A percentile compares a stretch with the other conserved stretches of the same genome.
Evolutionary conservation across 2,888 invertebrate genomes (phyloP).

Genomic region (Dastarcus helophoroides): DNA sequence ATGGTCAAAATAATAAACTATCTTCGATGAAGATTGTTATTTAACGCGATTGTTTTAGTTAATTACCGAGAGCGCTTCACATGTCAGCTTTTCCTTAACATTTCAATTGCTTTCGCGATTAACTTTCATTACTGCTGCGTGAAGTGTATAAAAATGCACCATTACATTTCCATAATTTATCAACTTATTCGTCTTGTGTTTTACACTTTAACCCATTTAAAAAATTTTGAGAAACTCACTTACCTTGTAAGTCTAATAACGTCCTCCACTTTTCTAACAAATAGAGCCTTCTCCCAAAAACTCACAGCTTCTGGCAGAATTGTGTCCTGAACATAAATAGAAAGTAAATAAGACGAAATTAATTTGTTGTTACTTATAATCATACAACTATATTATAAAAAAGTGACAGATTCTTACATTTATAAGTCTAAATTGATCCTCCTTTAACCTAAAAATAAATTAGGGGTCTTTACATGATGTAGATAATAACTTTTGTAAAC

Average conservation of each 20-base stretch:
- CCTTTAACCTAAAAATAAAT: constrained; percentile 53
- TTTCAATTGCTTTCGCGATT: too few relatives aligned
- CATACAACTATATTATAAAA: too few relatives aligned
- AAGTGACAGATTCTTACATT: constrained; percentile 65
- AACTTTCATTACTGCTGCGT: too few relatives aligned
- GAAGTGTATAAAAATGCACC: constrained; percentile 1
- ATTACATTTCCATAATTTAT: neutral
- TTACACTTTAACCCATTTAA: constrained; percentile 3
- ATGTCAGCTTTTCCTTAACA: too few relatives aligned
- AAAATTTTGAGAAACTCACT: constrained; percentile 21
- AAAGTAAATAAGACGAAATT: constrained; percentile 8
- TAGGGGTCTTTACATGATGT: neutral
- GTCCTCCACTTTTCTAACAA: constrained; percentile 75
- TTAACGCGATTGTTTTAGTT: too few relatives aligned
- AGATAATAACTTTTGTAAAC: constrained; percentile 10
- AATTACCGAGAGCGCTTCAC: too few relatives aligned
- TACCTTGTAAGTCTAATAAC: constrained; percentile 84
- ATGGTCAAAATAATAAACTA: too few relatives aligned
- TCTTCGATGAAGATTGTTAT: too few relatives aligned
- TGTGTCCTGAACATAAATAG: constrained; percentile 54
- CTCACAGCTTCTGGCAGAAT: constrained; percentile 83
- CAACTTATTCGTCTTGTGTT: neutral
- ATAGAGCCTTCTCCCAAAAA: constrained; percentile 88
- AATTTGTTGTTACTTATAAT: too few relatives aligned
- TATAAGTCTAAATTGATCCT: constrained; percentile 74